Conservation (phyloP, 2,113 vertebrate genomes). For the Limanda limanda region DNA sequence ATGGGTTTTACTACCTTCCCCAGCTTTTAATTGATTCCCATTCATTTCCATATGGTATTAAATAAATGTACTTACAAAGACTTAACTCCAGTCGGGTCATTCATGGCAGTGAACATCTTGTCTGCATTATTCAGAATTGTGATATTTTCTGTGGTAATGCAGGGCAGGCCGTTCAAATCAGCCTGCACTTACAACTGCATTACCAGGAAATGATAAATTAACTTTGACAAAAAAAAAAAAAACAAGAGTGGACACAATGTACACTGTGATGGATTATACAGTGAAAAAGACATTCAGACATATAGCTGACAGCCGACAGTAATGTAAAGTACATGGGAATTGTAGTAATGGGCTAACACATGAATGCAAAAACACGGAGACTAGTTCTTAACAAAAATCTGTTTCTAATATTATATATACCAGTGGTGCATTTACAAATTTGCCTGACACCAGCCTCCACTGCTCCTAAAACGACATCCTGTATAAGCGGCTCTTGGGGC, state of each 20-base stretch:
- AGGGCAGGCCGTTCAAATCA: conserved; percentile 47
- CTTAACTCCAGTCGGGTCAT: conserved; percentile 8
- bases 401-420: conserved; percentile 47
- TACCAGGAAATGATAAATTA: conserved; percentile 69
- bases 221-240: conserved; percentile 46
- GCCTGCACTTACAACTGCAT: conserved; percentile 42
- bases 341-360: conserved; percentile 46
- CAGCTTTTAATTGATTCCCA: conserved; percentile 36
- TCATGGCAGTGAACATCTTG: conserved; percentile 50
- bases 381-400: conserved; percentile 33
- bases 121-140: conserved; percentile 47
- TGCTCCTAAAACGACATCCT: conserved; percentile 53
- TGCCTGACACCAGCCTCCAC: conserved; percentile 52
- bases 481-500: conserved; percentile 57
- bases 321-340: conserved; percentile 55
- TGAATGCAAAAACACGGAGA: conserved; percentile 18
- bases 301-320: conserved; percentile 33
- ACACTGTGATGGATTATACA: conserved; percentile 44
- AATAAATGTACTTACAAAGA: conserved; percentile 32
- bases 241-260: conserved; percentile 28
- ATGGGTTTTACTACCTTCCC: conserved; percentile 5
- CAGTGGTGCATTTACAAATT: conserved; percentile 51
- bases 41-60: conserved; percentile 28
- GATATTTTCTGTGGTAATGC: conserved; percentile 43
- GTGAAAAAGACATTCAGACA: conserved; percentile 34